Evolutionary conservation across 1,140 invertebrate genomes (phyloP).

Genomic region (Grapholita molesta): DNA sequence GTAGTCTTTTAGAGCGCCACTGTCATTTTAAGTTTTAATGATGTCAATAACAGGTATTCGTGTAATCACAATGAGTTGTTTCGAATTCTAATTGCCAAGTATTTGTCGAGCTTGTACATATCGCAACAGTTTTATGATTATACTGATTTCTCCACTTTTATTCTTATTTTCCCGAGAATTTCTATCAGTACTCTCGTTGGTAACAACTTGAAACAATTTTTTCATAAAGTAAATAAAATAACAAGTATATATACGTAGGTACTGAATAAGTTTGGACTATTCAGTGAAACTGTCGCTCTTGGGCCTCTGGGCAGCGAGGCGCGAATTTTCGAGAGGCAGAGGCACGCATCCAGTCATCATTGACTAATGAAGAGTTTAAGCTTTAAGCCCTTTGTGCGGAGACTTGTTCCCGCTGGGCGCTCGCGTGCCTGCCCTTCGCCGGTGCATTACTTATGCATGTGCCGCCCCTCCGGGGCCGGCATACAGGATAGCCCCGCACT

Average conservation of each 20-base stretch:
- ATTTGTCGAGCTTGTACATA: no score
- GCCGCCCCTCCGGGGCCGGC: constrained; percentile 34
- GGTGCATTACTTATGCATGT: constrained; percentile 72
- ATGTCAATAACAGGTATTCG: neutral
- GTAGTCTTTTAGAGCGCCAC: constrained; percentile 2
- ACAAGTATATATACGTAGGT: no score
- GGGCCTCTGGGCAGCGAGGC: neutral
- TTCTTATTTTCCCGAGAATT: no score
- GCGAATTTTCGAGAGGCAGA: constrained; percentile 29
- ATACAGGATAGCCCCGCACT: constrained; percentile 40
- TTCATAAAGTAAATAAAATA: no score
- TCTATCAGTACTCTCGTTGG: no score
- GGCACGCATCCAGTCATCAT: constrained; percentile 47
- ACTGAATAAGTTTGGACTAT: neutral
- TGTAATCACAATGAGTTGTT: no score
- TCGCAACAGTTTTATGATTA: no score
- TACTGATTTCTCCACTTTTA: no score
- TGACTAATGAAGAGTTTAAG: constrained; percentile 59
- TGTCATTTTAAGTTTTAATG: neutral
- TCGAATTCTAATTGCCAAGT: no score
- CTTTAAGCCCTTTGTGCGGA: constrained; percentile 42
- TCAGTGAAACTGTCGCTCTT: neutral
- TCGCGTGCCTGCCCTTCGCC: constrained; percentile 53
- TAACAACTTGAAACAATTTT: no score
- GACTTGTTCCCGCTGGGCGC: constrained; percentile 49